Evolutionary conservation across 1,140 invertebrate genomes (phyloP).

Genomic region (Drosophila guanche): DNA sequence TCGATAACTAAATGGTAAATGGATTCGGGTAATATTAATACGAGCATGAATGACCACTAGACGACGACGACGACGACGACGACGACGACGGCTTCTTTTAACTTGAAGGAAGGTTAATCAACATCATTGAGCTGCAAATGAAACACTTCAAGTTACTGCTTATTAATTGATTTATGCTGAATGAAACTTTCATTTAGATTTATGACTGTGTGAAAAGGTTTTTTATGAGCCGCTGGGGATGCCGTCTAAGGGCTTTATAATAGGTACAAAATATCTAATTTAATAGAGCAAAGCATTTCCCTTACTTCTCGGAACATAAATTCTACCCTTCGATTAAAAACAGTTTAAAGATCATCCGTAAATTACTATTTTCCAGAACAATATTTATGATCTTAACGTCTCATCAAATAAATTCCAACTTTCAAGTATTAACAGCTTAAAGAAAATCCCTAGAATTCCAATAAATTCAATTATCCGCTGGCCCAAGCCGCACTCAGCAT

Average conservation of each 20-base stretch:
- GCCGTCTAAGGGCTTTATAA: background rate
- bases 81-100: conserved; percentile 51
- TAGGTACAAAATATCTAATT: no score
- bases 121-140: conserved; percentile 4
- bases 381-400: no score
- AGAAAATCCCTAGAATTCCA: no score
- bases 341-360: no score
- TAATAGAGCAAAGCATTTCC: no score
- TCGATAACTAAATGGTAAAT: conserved; percentile 56
- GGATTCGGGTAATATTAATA: conserved; percentile 28
- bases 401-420: no score
- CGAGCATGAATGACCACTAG: background rate
- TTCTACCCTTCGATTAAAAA: no score
- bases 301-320: no score
- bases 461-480: conserved; percentile 29
- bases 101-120: conserved; percentile 45
- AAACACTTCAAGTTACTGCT: conserved; percentile 37
- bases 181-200: conserved; percentile 57
- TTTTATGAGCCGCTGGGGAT: conserved; percentile 38
- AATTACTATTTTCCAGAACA: no score
- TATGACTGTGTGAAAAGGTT: conserved; percentile 76
- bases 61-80: conserved; percentile 25
- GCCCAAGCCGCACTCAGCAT: background rate
- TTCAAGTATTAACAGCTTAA: no score
- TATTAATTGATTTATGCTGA: conserved; percentile 68